A percentile compares a stretch with the other conserved stretches of the same genome.
phyloP scores from a whole-genome alignment of 2,113 vertebrate species.

The Notarius quadriscutis region DNA sequence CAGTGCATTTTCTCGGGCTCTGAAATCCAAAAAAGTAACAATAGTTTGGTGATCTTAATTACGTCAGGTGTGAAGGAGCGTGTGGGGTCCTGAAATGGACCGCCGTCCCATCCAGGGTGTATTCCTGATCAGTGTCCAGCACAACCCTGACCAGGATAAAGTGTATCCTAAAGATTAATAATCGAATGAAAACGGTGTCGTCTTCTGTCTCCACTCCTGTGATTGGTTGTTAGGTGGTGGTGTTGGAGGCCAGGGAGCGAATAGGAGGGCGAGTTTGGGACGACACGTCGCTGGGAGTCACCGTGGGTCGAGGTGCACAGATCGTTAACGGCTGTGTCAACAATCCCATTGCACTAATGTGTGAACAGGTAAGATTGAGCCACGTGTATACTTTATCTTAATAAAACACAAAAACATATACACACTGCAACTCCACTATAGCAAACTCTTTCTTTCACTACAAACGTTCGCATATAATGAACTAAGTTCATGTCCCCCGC shows the following conservation, averaged over 20 bases:
- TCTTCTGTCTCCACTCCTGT: background rate
- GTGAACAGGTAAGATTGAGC: conserved; percentile 86
- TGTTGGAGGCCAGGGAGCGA: conserved; percentile 92
- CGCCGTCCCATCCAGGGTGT: background rate
- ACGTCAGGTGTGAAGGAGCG: background rate
- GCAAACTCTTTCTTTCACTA: too few relatives aligned
- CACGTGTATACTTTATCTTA: background rate
- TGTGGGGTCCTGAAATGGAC: background rate
- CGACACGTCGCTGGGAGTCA: conserved; percentile 83
- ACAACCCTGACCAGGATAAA: background rate
- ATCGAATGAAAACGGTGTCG: background rate
- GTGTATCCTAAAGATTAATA: background rate
- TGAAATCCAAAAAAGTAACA: background rate
- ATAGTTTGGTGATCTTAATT: background rate
- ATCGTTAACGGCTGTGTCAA: conserved; percentile 97
- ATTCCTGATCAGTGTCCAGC: background rate
- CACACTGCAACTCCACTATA: too few relatives aligned
- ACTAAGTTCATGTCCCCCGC: too few relatives aligned
- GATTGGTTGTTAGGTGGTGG: conserved; percentile 76
- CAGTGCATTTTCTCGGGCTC: conserved; percentile 19
- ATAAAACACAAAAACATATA: background rate
- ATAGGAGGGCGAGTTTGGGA: conserved; percentile 96
- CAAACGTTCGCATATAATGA: too few relatives aligned
- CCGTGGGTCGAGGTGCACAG: conserved; percentile 90
- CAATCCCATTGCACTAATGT: conserved; percentile 97